These are phyloP conservation scores for Byasa hedistus DNA, from an alignment of 2,888 invertebrate species.

Conservation along the genomic window DNA sequence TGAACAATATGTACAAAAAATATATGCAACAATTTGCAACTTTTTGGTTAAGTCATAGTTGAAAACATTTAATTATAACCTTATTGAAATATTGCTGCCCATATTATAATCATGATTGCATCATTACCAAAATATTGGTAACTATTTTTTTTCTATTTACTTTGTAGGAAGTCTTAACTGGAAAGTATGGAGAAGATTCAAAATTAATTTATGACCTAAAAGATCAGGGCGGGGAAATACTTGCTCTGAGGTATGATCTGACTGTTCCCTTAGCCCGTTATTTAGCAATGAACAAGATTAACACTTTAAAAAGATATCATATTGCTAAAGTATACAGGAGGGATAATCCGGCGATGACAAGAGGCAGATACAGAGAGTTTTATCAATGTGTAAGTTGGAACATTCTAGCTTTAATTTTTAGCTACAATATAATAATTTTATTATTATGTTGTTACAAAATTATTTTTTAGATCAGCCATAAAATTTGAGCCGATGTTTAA, in stretches of 20 bases:
- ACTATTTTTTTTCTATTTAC: background rate
- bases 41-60: too few relatives aligned
- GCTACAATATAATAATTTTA: too few relatives aligned
- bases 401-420: too few relatives aligned
- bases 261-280: slow-evolving; percentile 99
- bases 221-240: slow-evolving; percentile 98
- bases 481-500: too few relatives aligned
- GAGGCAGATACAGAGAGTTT: slow-evolving; percentile 98
- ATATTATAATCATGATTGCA: background rate
- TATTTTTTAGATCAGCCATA: too few relatives aligned
- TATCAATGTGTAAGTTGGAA: slow-evolving; percentile 97
- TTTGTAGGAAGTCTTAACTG: slow-evolving; percentile 94
- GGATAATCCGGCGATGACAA: slow-evolving; percentile 98
- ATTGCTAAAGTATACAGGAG: slow-evolving; percentile 99
- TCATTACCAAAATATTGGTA: slow-evolving; percentile 11
- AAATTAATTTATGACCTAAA: slow-evolving; percentile 99
- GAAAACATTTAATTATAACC: too few relatives aligned
- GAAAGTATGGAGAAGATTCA: slow-evolving; percentile 99
- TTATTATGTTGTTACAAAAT: too few relatives aligned
- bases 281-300: slow-evolving; percentile 98
- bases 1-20: too few relatives aligned
- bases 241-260: slow-evolving; percentile 97
- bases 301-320: slow-evolving; percentile 96
- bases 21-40: too few relatives aligned
- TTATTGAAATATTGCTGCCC: too few relatives aligned